A percentile compares a stretch with the other conserved stretches of the same genome.
Evolutionary conservation across 2,113 vertebrate genomes (phyloP).

Genomic region (Chloropsis cyanopogon): DNA sequence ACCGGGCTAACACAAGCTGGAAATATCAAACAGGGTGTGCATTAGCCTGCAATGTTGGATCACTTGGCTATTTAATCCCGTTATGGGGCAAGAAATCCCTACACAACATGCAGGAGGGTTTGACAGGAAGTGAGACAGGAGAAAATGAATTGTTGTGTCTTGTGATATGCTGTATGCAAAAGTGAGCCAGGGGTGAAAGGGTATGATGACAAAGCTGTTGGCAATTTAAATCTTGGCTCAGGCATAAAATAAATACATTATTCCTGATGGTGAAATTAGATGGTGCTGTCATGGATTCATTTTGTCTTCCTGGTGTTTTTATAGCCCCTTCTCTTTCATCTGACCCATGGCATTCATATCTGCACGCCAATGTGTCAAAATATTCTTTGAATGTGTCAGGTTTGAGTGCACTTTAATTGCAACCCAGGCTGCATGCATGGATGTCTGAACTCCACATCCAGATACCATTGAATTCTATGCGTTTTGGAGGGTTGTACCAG

Average conservation of each 20-base stretch:
- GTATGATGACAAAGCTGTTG: constrained; percentile 60
- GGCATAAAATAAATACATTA: constrained; percentile 39
- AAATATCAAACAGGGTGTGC: neutral
- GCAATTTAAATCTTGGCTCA: constrained; percentile 54
- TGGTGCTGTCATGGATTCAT: constrained; percentile 10
- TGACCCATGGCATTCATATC: neutral
- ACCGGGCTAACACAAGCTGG: neutral
- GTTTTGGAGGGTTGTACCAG: neutral
- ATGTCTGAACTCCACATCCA: neutral
- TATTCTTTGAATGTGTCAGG: neutral
- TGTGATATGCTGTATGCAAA: constrained; percentile 7
- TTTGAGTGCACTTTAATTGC: neutral
- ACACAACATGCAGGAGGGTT: neutral
- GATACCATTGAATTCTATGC: neutral
- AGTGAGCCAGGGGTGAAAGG: constrained; percentile 33
- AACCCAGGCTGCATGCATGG: neutral
- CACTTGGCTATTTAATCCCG: neutral
- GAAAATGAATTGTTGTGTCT: constrained; percentile 48
- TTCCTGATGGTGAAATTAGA: constrained; percentile 52
- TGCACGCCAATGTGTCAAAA: neutral
- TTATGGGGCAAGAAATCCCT: constrained; percentile 29
- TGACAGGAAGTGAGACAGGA: constrained; percentile 2
- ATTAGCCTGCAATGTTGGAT: neutral
- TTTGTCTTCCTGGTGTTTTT: neutral
- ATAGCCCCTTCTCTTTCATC: neutral